Evolutionary conservation across 1,140 invertebrate species (phyloP), one percentile per base, ranked within the genome.

Genomic region (Ceratina japonica): DNA sequence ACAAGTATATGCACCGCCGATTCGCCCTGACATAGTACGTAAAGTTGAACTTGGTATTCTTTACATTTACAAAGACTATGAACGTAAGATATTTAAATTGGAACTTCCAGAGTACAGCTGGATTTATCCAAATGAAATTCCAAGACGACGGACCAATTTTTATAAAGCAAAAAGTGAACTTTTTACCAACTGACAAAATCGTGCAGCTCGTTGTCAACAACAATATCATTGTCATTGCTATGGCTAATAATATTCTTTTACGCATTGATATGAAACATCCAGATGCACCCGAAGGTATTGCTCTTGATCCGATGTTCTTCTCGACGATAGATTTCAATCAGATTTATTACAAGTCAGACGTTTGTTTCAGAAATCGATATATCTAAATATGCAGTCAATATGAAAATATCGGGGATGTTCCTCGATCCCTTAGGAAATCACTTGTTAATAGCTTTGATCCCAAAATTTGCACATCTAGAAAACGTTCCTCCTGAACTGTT

Each of bases 341-440:
- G 71, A 13, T 44, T 44, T 44, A 44, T 44, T 44, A 44, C 5
- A 44, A 7, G 22, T 3, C 56, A 44, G 4, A 58, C 16, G 1
- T 22, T 79, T 0, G 37, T 74, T 89, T 24, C 75, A 94, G 95
- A 96, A 91, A 94, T 94, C 80, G 93, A 93, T 10, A 87, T 95
- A 78, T 91, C 94, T 7, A 95, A 95, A 89, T 95, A 94, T 86
- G 89, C 93, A 2, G 90, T 91, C 86, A 93, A 94, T 86, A 95
- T 94, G 93, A 95, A 94, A 90, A 91, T 95, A 56, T 94, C 93
- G 15, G 95, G 95, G 73, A 91, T 99, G 74, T 98, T 97, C 90
- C 90, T 98, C 37, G 98, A 99, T 93, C 97, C 97, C 8, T 95
- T 96, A 54, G 98, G 97, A 0, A 94, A 96, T 86, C 98, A 99